Base-by-base conservation (phyloP, 37 sponge, comb jelly and placozoan genomes). In the Diacarnus erythraeanus region DNA sequence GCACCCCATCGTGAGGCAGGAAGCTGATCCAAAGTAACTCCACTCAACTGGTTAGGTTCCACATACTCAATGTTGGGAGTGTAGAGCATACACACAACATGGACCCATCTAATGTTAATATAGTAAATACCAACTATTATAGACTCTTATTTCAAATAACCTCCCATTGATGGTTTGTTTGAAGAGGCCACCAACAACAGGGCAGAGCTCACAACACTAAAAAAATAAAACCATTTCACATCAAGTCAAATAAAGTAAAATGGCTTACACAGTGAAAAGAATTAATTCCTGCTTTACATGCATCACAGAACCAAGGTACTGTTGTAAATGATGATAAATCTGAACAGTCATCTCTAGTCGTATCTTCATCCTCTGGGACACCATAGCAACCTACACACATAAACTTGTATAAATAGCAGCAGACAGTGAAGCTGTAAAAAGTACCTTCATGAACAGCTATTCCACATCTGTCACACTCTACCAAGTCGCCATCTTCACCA, bases 231-330 rank as follows among this genome's bases (percentile, higher is more conserved):
- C 8, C 5, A 61, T 47, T 47, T 23, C n/a, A 61, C 4, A 61
- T 12, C 9, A 4, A 6, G 21, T 5, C 29, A 61, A 25, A 61
- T 23, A 61, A 27, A 6, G 64, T 23, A 61, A 25, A 61, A 3
- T 81, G 27, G 41, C 81, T 10, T 73, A 82, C 82, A 73, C 82
- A 73, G 25, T 2, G 27, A 38, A 36, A 18, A 20, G 82, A 74
- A 3, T 57, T 34, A 34, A 86, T 25, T 20, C 94, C 88, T 57
- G 86, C 87, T 41, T 83, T 89, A 80, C 96, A 95, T 2, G 85
- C 35, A 64, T 95, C 96, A 84, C 96, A 95, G 68, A 95, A 92
- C 96, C 96, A 95, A 0, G 96, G 94, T 15, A 78, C 43, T 21
- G 91, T 86, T 22, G 84, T 77, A 57, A 80, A 80, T 0, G 88